Evolutionary conservation across 1,140 invertebrate species (phyloP).

Genomic region (Watersipora subatra): DNA sequence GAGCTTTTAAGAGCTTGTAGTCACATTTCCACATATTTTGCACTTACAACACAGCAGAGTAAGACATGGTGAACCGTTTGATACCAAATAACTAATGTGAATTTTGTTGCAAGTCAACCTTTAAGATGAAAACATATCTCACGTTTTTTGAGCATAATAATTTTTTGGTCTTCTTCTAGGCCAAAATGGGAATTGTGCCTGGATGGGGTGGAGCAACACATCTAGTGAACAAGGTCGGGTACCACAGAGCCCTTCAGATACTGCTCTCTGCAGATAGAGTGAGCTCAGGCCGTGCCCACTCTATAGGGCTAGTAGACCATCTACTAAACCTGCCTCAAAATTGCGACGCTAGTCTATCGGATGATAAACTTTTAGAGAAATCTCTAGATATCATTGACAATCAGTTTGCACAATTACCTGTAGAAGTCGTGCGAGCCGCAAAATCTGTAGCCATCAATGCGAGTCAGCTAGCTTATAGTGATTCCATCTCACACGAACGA

Average conservation of each 20-base stretch:
- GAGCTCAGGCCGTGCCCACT: background rate
- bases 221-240: background rate
- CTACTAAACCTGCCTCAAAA: background rate
- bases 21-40: no score
- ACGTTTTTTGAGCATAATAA: no score
- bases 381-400: background rate
- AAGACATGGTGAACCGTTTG: no score
- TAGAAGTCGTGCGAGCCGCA: background rate
- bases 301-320: background rate
- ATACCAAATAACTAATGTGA: no score
- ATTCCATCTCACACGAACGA: background rate
- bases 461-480: background rate
- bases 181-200: background rate
- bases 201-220: background rate
- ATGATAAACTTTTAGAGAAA: background rate
- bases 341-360: background rate
- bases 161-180: no score
- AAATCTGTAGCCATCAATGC: background rate
- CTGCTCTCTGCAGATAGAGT: background rate
- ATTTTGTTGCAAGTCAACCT: no score
- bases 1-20: no score
- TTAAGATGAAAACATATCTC: no score
- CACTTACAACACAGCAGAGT: no score
- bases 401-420: background rate
- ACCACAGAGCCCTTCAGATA: background rate